Percentiles rank a stretch among this genome's conserved stretches.
phyloP scores from a whole-genome alignment of 2,797 vertebrate genomes.

The Hoplostethus mediterraneus region DNA sequence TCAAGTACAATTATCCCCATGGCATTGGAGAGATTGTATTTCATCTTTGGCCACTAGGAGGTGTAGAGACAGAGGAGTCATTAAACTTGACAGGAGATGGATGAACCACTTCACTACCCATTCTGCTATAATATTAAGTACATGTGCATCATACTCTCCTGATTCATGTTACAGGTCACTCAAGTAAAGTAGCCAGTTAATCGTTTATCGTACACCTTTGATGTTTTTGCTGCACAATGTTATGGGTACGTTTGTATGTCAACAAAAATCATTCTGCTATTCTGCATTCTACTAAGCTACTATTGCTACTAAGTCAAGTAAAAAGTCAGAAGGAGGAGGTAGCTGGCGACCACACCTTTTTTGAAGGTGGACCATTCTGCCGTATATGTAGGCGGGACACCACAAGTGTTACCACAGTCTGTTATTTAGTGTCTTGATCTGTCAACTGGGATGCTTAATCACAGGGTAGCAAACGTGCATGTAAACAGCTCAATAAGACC shows the following conservation, averaged over 20 bases:
- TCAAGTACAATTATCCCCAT: neutral
- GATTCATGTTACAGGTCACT: neutral
- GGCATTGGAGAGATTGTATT: slow-evolving; percentile 8
- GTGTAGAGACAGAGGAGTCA: no score
- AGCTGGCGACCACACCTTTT: neutral
- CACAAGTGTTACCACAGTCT: neutral
- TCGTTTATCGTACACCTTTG: no score
- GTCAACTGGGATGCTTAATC: neutral
- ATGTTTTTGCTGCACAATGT: neutral
- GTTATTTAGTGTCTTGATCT: neutral
- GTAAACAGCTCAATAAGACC: neutral
- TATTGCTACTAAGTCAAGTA: neutral
- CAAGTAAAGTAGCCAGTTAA: no score
- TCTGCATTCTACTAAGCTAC: neutral
- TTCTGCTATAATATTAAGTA: slow-evolving; percentile 4
- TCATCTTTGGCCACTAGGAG: no score
- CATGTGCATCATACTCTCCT: slow-evolving; percentile 18
- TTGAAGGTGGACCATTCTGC: neutral
- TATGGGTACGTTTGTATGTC: slow-evolving; percentile 1
- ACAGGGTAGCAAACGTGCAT: slow-evolving; percentile 3
- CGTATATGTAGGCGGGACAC: neutral
- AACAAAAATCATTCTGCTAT: neutral
- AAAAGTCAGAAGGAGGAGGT: neutral
- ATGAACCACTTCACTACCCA: neutral
- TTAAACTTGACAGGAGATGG: no score